A percentile compares a stretch with the other conserved stretches of the same genome.
These are phyloP conservation scores for Apoderus coryli DNA, from an alignment of 2,888 invertebrate species.

Conservation along the genomic window DNA sequence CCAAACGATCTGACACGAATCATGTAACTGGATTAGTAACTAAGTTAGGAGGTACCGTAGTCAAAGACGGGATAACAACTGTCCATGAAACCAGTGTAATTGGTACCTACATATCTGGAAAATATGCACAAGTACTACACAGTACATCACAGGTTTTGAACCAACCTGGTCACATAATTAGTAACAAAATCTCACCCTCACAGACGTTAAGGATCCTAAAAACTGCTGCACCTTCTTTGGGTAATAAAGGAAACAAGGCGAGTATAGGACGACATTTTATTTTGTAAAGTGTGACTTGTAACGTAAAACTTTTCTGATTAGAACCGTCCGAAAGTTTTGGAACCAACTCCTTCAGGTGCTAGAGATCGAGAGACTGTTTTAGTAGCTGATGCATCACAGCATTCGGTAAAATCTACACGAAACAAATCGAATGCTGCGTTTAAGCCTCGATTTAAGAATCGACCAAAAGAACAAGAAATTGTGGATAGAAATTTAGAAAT, in stretches of 20 bases:
- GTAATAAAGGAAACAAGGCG: slow-evolving; percentile 22
- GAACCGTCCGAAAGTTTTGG: too few species aligned
- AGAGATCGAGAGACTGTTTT: slow-evolving; percentile 40
- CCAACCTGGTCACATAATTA: slow-evolving; percentile 16
- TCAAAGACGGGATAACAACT: slow-evolving; percentile 69
- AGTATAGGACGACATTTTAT: slow-evolving; percentile 3
- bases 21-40: slow-evolving; percentile 72
- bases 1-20: slow-evolving; percentile 40
- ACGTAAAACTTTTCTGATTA: too few species aligned
- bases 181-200: slow-evolving; percentile 42
- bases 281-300: too few species aligned
- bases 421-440: slow-evolving; percentile 33
- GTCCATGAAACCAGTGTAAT: slow-evolving; percentile 82
- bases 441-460: slow-evolving; percentile 41
- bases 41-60: slow-evolving; percentile 66
- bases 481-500: not conserved
- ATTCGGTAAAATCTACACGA: slow-evolving; percentile 35
- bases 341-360: slow-evolving; percentile 40
- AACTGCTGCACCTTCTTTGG: slow-evolving; percentile 51
- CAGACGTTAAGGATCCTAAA: slow-evolving; percentile 56
- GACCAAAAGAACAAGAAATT: slow-evolving; percentile 31
- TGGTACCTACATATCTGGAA: slow-evolving; percentile 74
- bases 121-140: slow-evolving; percentile 76
- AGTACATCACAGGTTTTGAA: slow-evolving; percentile 60
- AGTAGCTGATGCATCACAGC: slow-evolving; percentile 34